Evolutionary conservation across 1,140 invertebrate species (phyloP).

Genomic region (Heliconius congener): DNA sequence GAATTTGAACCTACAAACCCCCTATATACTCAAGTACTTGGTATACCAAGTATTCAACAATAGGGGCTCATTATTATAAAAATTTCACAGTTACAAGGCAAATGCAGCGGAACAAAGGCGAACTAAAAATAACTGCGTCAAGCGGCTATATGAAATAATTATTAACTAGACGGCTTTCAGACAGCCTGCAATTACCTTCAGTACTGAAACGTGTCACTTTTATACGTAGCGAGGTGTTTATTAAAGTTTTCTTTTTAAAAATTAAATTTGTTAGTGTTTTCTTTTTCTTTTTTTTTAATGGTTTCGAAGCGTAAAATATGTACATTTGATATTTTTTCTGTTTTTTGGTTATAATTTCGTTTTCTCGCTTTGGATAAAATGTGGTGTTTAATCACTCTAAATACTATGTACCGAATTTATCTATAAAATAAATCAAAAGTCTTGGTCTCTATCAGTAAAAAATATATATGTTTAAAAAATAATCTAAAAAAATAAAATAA

Average conservation of each 20-base stretch:
- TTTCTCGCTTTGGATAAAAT: too few species aligned
- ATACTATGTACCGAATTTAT: too few species aligned
- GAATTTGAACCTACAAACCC: not conserved
- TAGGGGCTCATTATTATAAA: not conserved
- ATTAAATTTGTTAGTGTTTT: too few species aligned
- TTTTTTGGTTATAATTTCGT: too few species aligned
- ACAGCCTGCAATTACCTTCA: conserved; percentile 23
- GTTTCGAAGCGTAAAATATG: too few species aligned
- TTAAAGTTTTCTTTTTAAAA: not conserved
- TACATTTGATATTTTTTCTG: too few species aligned
- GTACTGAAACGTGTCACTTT: conserved; percentile 30
- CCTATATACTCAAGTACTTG: not conserved
- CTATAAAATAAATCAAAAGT: too few species aligned
- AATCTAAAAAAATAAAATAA: too few species aligned
- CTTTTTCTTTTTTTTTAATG: too few species aligned
- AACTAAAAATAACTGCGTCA: conserved; percentile 14
- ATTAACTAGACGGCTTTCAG: conserved; percentile 29
- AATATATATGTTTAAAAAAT: too few species aligned
- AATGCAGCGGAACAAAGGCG: conserved; percentile 3
- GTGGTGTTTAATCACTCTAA: too few species aligned
- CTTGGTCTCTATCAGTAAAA: too few species aligned
- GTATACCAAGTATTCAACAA: not conserved
- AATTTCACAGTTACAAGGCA: not conserved
- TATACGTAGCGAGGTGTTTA: not conserved
- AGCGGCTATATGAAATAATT: conserved; percentile 25